Evolutionary conservation across 2,888 invertebrate genomes (phyloP).

Genomic region (Celastrina argiolus): DNA sequence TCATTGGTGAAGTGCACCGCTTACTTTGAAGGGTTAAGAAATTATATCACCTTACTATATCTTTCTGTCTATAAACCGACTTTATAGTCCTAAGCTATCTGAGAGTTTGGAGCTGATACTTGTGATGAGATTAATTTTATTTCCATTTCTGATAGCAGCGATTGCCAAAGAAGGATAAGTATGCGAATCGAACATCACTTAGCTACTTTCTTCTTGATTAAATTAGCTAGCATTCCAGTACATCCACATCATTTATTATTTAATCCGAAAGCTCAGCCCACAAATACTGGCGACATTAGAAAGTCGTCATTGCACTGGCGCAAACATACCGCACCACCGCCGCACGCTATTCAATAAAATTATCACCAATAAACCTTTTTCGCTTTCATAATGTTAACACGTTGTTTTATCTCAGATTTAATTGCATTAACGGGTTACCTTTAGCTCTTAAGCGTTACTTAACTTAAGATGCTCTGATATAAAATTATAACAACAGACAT

Average conservation of each 20-base stretch:
- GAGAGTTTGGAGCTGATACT: no score
- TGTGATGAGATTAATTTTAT: not conserved
- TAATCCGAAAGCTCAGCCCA: slow-evolving; percentile 7
- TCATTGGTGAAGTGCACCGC: slow-evolving; percentile 47
- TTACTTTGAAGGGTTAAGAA: slow-evolving; percentile 26
- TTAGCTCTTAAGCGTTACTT: no score
- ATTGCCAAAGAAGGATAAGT: not conserved
- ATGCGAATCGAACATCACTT: not conserved
- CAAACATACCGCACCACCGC: slow-evolving; percentile 14
- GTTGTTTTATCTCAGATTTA: not conserved
- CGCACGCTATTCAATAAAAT: slow-evolving; percentile 3
- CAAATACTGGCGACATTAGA: slow-evolving; percentile 18
- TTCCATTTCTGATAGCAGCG: not conserved
- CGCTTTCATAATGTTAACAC: not conserved
- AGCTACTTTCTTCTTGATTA: slow-evolving; percentile 14
- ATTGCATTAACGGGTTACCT: not conserved
- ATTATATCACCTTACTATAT: slow-evolving; percentile 25
- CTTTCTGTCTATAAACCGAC: not conserved
- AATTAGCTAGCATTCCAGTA: slow-evolving; percentile 6
- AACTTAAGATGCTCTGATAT: no score
- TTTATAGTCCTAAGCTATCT: not conserved
- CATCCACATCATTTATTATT: slow-evolving; percentile 6
- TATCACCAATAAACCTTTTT: slow-evolving; percentile 5
- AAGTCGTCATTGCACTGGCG: slow-evolving; percentile 8
- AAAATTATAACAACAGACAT: no score